Conservation (phyloP, 23 tunicate species). For the Diplosoma virens region DNA sequence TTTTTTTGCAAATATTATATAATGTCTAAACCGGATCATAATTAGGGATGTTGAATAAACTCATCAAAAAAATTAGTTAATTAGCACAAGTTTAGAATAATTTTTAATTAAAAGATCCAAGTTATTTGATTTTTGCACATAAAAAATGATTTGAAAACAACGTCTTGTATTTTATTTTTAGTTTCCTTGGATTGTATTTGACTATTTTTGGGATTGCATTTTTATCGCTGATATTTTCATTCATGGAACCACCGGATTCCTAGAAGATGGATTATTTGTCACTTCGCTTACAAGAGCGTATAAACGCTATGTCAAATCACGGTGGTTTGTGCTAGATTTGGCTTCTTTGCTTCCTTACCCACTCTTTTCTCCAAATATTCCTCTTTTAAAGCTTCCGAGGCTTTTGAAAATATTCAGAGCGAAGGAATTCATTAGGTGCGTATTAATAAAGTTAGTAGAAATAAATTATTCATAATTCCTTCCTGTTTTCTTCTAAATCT, state of each 20-base stretch:
- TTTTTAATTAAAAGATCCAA: too few relatives aligned
- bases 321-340: constrained; percentile 58
- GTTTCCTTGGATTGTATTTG: constrained; percentile 62
- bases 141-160: too few relatives aligned
- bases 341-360: constrained; percentile 60
- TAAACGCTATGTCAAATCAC: constrained; percentile 57
- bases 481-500: too few relatives aligned
- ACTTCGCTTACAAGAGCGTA: constrained; percentile 34
- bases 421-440: constrained; percentile 80
- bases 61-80: too few relatives aligned
- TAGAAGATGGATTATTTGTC: constrained; percentile 85
- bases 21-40: too few relatives aligned
- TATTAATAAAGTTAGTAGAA: too few relatives aligned
- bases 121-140: too few relatives aligned
- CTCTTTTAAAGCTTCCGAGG: constrained; percentile 56
- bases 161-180: constrained; percentile 5
- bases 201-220: constrained; percentile 64
- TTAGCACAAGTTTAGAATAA: too few relatives aligned
- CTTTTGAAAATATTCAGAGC: constrained; percentile 75
- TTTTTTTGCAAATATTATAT: too few relatives aligned
- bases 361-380: constrained; percentile 35
- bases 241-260: constrained; percentile 59
- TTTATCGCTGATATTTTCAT: constrained; percentile 65
- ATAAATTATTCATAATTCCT: too few relatives aligned
- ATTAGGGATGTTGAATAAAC: too few relatives aligned